Evolutionary conservation across 2,113 vertebrate genomes (phyloP), one percentile per base, ranked within the genome.

Genomic region (Plestiodon gilberti): DNA sequence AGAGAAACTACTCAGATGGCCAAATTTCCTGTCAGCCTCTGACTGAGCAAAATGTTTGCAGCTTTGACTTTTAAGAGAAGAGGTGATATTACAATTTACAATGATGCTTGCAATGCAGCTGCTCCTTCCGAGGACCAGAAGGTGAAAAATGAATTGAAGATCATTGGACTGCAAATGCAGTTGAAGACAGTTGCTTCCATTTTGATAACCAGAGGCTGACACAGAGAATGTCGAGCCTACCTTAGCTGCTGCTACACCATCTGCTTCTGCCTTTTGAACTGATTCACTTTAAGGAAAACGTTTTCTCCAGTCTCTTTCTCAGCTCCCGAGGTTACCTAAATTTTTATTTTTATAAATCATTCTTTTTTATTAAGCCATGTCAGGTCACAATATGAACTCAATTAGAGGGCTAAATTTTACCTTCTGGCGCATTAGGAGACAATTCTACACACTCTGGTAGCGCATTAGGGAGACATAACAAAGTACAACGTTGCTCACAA

Each of bases 71-170:
- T 74, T 77, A n/a, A 55, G 25, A 84, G 18, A 71, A 23, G 5
- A 77, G 79, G 18, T 69, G 84, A 86, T 78, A 78, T 57, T 38
- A 17, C 55, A 89, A 74, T 85, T 22, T 65, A 78, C 18, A 88
- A 81, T 78, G 1, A 82, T 13, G 82, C 70, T 20, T 87, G 18
- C 0, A 80, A 70, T 38, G 18, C 64, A 87, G 71, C 64, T 69
- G 62, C n/a, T 81, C 25, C 15, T 87, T 9, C 52, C 73, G 59
- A 73, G 85, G 25, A 38, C 11, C 35, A 76, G 70, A 1, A 89
- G 3, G 2, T 87, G 4, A 89, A 89, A 59, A 61, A 84, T 67
- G 6, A 1, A 67, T 84, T 43, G 67, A 87, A 3, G 11, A 76
- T n/a, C 85, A 76, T 0, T 67, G 43, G 30, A 38, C 65, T 74